These are phyloP conservation scores for Arizona elegans DNA, from an alignment of 2,113 vertebrate genomes.

Conservation along the genomic window DNA sequence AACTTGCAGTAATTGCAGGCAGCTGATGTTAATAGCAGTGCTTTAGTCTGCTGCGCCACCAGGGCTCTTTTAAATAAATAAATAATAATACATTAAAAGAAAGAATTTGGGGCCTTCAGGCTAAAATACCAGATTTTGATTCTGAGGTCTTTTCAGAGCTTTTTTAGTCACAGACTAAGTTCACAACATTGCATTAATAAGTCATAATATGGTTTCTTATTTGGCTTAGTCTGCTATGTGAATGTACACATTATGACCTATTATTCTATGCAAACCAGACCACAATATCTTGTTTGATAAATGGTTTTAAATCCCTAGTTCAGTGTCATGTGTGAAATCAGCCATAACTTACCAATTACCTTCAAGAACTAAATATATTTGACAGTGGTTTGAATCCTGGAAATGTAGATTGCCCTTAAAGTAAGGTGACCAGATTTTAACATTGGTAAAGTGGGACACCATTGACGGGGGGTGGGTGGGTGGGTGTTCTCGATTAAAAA, in stretches of 20 bases:
- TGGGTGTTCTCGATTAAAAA: no score
- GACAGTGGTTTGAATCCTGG: not conserved
- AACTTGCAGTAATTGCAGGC: no score
- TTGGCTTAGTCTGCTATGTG: not conserved
- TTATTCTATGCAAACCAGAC: not conserved
- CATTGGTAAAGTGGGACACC: no score
- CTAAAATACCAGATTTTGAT: not conserved
- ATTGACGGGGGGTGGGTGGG: no score
- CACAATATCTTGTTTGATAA: not conserved
- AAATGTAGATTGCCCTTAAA: not conserved
- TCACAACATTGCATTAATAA: not conserved
- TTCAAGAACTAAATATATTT: not conserved
- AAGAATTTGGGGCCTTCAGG: not conserved
- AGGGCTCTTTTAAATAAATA: not conserved
- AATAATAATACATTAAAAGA: not conserved
- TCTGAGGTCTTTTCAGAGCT: not conserved
- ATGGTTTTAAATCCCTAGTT: not conserved
- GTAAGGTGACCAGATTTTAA: no score
- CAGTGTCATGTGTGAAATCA: not conserved
- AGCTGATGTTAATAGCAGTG: no score
- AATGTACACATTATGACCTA: not conserved
- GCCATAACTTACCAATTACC: not conserved
- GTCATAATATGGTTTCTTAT: not conserved
- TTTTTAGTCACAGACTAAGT: not conserved
- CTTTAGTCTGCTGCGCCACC: no score